phyloP scores from a whole-genome alignment of 2,113 vertebrate species.

The Plestiodon gilberti region DNA sequence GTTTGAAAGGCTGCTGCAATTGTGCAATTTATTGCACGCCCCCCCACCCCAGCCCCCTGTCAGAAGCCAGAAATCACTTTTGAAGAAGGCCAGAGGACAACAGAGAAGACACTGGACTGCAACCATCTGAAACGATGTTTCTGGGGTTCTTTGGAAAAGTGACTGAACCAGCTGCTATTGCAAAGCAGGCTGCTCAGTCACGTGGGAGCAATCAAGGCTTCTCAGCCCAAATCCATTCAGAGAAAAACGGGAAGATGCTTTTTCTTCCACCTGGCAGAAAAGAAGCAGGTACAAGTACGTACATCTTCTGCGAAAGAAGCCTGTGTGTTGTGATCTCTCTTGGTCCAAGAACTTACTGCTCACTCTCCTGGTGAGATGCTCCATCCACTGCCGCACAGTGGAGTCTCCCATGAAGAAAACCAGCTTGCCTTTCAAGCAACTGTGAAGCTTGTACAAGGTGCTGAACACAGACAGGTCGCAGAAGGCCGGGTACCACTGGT shows the following conservation, averaged over 20 bases:
- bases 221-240: no score
- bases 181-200: no score
- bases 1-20: no score
- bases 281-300: not conserved
- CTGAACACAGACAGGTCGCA: constrained; percentile 33
- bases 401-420: constrained; percentile 66
- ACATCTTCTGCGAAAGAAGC: not conserved
- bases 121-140: no score
- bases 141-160: no score
- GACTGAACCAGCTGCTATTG: no score
- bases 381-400: constrained; percentile 39
- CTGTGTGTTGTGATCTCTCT: not conserved
- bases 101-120: no score
- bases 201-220: no score
- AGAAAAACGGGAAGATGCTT: not conserved
- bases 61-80: no score
- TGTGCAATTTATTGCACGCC: no score
- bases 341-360: constrained; percentile 39
- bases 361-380: constrained; percentile 34
- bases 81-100: no score
- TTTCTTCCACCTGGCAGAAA: not conserved
- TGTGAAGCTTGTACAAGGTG: constrained; percentile 5
- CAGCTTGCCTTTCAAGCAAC: constrained; percentile 59
- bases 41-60: no score
- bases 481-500: constrained; percentile 44